Base-by-base conservation (phyloP, 2,113 vertebrate genomes). In the Menura novaehollandiae region DNA sequence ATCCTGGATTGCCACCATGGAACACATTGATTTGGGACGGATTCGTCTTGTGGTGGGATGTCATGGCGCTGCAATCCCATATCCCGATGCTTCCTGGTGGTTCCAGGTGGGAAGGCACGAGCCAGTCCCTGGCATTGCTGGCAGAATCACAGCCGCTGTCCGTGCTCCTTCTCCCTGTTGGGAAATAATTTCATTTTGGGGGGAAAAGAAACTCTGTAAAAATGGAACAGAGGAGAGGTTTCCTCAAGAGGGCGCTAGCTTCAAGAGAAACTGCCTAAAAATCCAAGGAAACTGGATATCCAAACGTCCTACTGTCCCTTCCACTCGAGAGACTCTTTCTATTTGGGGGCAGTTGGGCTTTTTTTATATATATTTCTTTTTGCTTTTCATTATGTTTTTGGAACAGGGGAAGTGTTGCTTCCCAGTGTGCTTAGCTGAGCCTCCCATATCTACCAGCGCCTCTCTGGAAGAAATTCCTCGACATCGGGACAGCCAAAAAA, bases 161-260 rank as follows among this genome's bases (percentile, higher is more conserved):
- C 1, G 0, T 9, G 74, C 27, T 67, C 43, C 22, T 53, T 26
- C 32, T 64, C 11, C 52, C 41, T 39, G 41, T 3, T 0, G 12
- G 16, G 35, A 53, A 47, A 84, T 11, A 0, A 3, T 49, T 35
- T 53, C 19, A 4, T 30, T 22, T 46, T 1, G 4, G 5, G 9
- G 10, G 1, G 13, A 3, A 2, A 0, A 4, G 6, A 16, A 33
- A 0, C 0, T 3, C 24, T 9, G 28, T 28, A 15, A 19, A 37
- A 76, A 47, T 4, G 13, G 35, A 71, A 41, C 11, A 41, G 56
- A 18, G 7, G 22, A 56, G 44, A 92, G 5, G 7, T 37, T 77
- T 86, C 93, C 91, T 2, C 73, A 4, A 92, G 95, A 94, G 91
- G 91, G 87, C 89, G 82, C 52, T 49, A n/a, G 22, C 62, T 87